These are phyloP conservation scores for Mystacides longicornis DNA, from an alignment of 2,888 invertebrate species.

Conservation along the genomic window DNA sequence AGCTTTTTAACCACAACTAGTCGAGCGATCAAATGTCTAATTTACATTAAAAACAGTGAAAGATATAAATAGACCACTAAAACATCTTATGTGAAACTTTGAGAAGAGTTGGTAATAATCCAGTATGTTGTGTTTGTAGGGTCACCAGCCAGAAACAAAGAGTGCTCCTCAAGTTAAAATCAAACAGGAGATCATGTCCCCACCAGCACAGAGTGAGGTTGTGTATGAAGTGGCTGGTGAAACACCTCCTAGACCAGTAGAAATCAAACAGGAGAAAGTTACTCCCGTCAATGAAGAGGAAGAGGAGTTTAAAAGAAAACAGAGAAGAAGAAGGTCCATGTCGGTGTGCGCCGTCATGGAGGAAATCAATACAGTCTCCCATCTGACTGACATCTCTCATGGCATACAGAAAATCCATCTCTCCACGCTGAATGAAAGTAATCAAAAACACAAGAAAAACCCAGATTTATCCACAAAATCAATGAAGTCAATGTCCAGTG, in stretches of 20 bases:
- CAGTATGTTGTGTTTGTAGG: too few relatives aligned
- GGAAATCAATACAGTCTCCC: background rate
- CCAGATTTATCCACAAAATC: conserved; percentile 3
- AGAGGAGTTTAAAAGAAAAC: background rate
- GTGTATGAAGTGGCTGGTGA: background rate
- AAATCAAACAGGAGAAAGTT: background rate
- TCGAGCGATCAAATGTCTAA: too few relatives aligned
- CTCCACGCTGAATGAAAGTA: conserved; percentile 1
- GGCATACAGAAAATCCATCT: conserved; percentile 10
- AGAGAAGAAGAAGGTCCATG: conserved; percentile 19
- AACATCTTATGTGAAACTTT: too few relatives aligned
- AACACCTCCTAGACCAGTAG: background rate
- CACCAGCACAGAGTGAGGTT: background rate
- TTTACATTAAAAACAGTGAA: too few relatives aligned
- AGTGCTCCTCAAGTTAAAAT: conserved; percentile 6
- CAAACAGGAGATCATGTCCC: conserved; percentile 16
- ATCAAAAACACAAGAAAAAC: background rate
- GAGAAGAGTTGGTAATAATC: too few relatives aligned
- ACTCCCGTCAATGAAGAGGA: background rate
- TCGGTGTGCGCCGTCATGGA: conserved; percentile 20
- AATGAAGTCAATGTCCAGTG: conserved; percentile 12
- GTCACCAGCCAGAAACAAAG: too few relatives aligned
- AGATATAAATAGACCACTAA: too few relatives aligned
- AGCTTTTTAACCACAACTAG: too few relatives aligned
- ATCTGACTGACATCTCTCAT: conserved; percentile 1